Conservation (phyloP, 92 coral and sea anemone genomes). For the Phymanthus crucifer region DNA sequence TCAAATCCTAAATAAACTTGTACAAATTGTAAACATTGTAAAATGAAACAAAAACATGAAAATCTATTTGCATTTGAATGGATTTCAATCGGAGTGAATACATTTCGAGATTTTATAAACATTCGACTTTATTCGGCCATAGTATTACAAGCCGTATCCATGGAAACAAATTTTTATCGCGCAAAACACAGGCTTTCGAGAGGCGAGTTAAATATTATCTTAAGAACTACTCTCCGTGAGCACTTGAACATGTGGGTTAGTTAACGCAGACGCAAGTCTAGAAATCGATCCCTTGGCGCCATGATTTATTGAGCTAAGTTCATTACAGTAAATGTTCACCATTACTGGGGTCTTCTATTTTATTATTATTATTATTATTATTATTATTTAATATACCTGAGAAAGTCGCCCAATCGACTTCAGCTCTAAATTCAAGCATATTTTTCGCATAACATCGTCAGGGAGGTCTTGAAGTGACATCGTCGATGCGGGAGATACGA, state of each 20-base stretch:
- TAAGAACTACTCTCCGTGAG: neutral
- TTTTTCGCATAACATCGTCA: constrained; percentile 1
- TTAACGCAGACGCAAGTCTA: neutral
- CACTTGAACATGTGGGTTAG: neutral
- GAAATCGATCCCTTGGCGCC: neutral
- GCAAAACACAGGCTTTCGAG: no score
- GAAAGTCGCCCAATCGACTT: constrained; percentile 9
- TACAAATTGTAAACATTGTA: neutral
- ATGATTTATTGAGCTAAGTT: no score
- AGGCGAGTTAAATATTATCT: neutral
- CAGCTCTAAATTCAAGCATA: constrained; percentile 14
- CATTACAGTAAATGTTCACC: no score
- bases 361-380: no score
- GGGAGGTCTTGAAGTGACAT: constrained; percentile 21
- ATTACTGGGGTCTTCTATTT: no score
- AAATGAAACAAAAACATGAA: neutral
- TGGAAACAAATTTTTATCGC: no score
- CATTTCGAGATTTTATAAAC: no score
- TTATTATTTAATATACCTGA: no score
- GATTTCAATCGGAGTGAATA: no score
- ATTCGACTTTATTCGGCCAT: no score
- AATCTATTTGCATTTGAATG: neutral
- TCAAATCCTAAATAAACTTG: neutral
- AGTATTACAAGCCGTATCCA: no score
- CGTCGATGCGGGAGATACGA: constrained; percentile 2